These are phyloP conservation scores for Zoanthus sociatus DNA, from an alignment of 92 coral and sea anemone species.

Conservation along the genomic window DNA sequence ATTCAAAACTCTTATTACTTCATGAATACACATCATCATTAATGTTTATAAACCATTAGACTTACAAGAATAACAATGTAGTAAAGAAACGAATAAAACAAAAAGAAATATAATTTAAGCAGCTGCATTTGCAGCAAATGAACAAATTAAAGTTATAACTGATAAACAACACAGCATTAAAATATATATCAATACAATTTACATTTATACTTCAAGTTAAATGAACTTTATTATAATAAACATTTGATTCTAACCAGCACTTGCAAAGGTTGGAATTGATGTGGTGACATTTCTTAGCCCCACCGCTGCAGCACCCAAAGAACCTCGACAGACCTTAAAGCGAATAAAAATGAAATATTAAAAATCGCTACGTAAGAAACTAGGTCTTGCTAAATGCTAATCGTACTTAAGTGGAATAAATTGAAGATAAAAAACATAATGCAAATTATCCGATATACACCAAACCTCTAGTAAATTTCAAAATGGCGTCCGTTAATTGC, in stretches of 20 bases:
- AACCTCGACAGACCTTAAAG: constrained; percentile 87
- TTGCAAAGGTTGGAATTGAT: constrained; percentile 81
- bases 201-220: too few relatives aligned
- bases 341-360: too few relatives aligned
- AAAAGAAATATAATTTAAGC: too few relatives aligned
- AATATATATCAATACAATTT: too few relatives aligned
- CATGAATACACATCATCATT: too few relatives aligned
- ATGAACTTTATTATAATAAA: neutral
- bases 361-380: neutral
- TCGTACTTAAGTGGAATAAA: neutral
- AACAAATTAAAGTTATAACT: too few relatives aligned
- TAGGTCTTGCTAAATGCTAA: neutral
- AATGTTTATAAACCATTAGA: too few relatives aligned
- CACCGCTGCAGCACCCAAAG: constrained; percentile 86
- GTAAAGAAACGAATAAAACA: too few relatives aligned
- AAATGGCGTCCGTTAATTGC: constrained; percentile 37
- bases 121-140: too few relatives aligned
- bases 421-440: neutral
- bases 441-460: neutral
- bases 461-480: constrained; percentile 18
- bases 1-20: too few relatives aligned
- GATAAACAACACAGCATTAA: too few relatives aligned
- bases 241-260: constrained; percentile 60
- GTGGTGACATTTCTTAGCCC: constrained; percentile 86
- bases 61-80: too few relatives aligned